Conservation (phyloP, 2,113 vertebrate species). For the Dascyllus trimaculatus region DNA sequence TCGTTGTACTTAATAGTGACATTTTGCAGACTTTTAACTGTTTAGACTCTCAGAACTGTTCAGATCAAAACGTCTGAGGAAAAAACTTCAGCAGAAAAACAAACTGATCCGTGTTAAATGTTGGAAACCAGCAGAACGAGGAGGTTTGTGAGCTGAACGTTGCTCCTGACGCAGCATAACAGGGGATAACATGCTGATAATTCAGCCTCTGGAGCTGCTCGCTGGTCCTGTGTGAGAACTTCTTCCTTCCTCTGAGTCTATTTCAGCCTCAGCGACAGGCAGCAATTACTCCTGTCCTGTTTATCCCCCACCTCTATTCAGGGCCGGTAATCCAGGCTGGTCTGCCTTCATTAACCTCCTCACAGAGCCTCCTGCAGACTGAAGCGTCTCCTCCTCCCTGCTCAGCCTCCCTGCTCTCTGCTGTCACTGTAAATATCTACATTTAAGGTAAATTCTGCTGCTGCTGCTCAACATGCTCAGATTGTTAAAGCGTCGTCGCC, state of each 20-base stretch:
- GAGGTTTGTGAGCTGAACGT: no score
- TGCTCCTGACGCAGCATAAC: no score
- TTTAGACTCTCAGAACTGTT: no score
- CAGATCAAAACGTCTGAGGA: no score
- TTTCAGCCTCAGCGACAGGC: constrained; percentile 57
- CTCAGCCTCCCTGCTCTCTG: not conserved
- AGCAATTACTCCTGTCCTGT: constrained; percentile 68
- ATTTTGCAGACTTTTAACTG: no score
- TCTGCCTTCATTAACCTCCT: constrained; percentile 58
- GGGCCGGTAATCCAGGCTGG: constrained; percentile 60
- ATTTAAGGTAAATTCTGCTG: not conserved
- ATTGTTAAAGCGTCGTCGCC: constrained; percentile 50
- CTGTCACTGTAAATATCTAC: not conserved
- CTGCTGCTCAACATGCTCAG: not conserved
- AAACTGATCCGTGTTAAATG: no score
- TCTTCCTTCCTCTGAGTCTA: constrained; percentile 37
- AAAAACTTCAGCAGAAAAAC: no score
- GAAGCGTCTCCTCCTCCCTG: not conserved
- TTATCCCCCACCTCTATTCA: constrained; percentile 62
- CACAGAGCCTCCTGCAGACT: not conserved
- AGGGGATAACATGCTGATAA: not conserved
- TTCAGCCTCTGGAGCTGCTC: not conserved
- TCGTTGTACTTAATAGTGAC: no score
- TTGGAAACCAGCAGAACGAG: no score
- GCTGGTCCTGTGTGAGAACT: not conserved